Percentiles rank a stretch among this genome's conserved stretches.
Evolutionary conservation across 2,113 vertebrate species (phyloP).

Genomic region (Pontoporia blainvillei): DNA sequence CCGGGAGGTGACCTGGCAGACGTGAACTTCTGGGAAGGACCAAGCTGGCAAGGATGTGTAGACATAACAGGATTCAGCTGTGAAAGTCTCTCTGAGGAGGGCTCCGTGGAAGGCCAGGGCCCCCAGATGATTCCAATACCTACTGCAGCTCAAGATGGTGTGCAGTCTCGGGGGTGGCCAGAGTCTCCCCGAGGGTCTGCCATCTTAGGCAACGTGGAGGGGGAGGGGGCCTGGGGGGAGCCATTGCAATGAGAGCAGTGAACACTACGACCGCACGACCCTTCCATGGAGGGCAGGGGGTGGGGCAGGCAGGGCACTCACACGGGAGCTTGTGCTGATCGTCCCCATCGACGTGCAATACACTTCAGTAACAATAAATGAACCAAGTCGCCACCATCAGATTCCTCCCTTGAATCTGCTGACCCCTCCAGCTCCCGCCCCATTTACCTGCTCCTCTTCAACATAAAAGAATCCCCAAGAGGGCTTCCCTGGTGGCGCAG

Average conservation of each 20-base stretch:
- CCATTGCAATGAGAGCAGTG: not conserved
- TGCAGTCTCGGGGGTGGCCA: not conserved
- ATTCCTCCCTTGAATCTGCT: not conserved
- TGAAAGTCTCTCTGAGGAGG: not conserved
- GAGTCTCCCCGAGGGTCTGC: not conserved
- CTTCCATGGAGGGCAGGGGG: not conserved
- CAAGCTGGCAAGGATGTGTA: not conserved
- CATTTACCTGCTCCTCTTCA: not conserved
- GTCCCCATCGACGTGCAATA: not conserved
- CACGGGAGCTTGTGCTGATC: not conserved
- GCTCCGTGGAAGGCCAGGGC: not conserved
- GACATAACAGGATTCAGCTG: not conserved
- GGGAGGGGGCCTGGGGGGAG: not conserved
- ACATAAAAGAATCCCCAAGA: not conserved
- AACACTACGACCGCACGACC: not conserved
- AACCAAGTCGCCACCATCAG: not conserved
- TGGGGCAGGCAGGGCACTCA: not conserved
- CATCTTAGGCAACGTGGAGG: not conserved
- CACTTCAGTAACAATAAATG: not conserved
- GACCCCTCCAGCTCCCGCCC: not conserved
- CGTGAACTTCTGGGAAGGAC: not conserved
- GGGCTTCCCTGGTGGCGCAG: too few species aligned
- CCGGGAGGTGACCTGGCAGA: not conserved
- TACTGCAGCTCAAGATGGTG: not conserved
- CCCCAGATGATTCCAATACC: not conserved